Percentiles rank a stretch among this genome's conserved stretches.
Conservation (phyloP, 2,888 invertebrate species). For the Dryocosmus kuriphilus region DNA sequence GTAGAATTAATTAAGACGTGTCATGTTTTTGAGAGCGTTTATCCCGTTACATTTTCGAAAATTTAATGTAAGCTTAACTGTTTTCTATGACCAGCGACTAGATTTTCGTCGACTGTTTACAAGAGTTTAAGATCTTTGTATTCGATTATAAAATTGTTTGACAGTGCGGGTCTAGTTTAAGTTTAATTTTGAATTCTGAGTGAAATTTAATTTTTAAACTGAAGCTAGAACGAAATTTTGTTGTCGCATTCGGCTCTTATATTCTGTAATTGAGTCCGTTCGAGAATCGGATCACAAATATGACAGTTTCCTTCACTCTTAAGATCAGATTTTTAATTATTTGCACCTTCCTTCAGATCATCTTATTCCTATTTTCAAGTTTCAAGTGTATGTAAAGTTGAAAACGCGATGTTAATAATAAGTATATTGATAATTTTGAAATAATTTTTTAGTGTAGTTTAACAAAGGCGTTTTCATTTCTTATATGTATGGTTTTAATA, state of each 20-base stretch:
- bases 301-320: background rate
- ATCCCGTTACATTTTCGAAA: slow-evolving; percentile 6
- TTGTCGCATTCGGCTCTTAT: background rate
- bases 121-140: background rate
- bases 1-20: slow-evolving; percentile 23
- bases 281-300: slow-evolving; percentile 2
- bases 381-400: slow-evolving; percentile 31
- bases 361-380: slow-evolving; percentile 13
- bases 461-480: slow-evolving; percentile 22
- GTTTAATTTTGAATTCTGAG: background rate
- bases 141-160: slow-evolving; percentile 25
- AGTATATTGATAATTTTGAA: slow-evolving; percentile 4
- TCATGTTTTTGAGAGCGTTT: slow-evolving; percentile 27
- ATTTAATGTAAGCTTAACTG: slow-evolving; percentile 10
- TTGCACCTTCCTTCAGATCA: background rate
- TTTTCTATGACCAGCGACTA: slow-evolving; percentile 7
- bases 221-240: background rate
- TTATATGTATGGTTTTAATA: slow-evolving; percentile 27
- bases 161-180: background rate
- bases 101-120: background rate
- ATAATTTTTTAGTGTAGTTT: slow-evolving; percentile 14
- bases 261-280: background rate
- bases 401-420: background rate
- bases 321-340: slow-evolving; percentile 26
- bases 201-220: background rate